These are phyloP conservation scores for Tupaia chinensis DNA, from an alignment of 2,113 vertebrate species.

Conservation along the genomic window DNA sequence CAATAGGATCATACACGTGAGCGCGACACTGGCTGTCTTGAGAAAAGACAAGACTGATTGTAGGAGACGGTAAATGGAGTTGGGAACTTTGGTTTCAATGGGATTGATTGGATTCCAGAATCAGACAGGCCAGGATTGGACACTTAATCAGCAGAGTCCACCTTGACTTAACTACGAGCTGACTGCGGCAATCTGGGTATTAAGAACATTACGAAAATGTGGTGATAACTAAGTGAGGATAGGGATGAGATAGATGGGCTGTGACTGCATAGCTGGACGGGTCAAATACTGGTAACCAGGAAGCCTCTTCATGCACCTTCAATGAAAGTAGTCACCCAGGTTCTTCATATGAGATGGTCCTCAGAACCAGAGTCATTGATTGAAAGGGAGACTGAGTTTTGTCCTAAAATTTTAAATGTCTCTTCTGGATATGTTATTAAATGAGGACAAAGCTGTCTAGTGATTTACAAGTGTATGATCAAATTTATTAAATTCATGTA, in stretches of 20 bases:
- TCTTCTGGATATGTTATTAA: constrained; percentile 26
- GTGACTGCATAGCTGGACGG: neutral
- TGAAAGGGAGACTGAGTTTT: neutral
- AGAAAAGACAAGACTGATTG: neutral
- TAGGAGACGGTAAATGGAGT: neutral
- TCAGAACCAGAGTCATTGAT: neutral
- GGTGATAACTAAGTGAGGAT: neutral
- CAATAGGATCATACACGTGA: neutral
- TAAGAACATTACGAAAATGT: neutral
- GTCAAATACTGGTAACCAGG: neutral
- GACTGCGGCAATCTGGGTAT: neutral
- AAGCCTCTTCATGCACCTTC: neutral
- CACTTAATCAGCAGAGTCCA: neutral
- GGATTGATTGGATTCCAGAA: neutral
- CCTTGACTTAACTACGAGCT: neutral
- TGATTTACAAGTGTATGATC: neutral
- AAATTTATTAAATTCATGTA: neutral
- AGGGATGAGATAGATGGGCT: neutral
- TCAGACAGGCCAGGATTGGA: neutral
- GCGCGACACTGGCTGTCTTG: neutral
- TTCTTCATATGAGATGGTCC: neutral
- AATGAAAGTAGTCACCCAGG: neutral
- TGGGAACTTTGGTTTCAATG: neutral
- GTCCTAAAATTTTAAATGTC: neutral
- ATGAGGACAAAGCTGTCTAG: neutral